Conservation (phyloP, 2,113 vertebrate genomes). For the Bambusicola thoracicus region DNA sequence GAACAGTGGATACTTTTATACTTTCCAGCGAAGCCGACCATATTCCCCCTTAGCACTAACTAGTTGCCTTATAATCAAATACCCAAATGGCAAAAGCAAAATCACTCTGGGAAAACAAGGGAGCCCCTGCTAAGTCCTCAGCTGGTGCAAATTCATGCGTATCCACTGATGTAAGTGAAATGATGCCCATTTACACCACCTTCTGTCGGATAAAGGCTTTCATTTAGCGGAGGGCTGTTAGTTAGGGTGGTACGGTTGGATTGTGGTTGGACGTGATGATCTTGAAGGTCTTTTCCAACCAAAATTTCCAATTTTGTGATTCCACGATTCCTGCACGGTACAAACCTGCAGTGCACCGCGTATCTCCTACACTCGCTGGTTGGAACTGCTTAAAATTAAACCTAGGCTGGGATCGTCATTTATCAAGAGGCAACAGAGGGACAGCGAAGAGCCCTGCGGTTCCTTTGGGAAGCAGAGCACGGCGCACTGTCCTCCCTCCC, state of each 20-base stretch:
- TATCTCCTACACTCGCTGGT: background rate
- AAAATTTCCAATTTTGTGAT: no score
- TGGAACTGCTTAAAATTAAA: background rate
- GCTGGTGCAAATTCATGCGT: background rate
- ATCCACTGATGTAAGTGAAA: background rate
- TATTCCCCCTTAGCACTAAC: constrained; percentile 66
- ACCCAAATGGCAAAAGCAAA: constrained; percentile 54
- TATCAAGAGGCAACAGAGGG: background rate
- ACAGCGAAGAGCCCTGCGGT: background rate
- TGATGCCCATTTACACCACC: background rate
- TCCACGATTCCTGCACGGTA: background rate
- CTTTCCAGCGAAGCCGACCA: constrained; percentile 77
- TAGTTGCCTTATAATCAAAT: constrained; percentile 72
- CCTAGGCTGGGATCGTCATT: background rate
- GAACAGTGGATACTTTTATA: constrained; percentile 83
- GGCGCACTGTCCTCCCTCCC: constrained; percentile 32
- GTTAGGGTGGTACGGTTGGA: no score
- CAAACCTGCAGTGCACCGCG: background rate
- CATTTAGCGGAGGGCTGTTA: no score
- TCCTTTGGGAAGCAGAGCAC: constrained; percentile 15
- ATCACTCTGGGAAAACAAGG: constrained; percentile 51
- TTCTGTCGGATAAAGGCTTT: background rate
- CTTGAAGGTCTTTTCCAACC: no score
- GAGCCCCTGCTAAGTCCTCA: constrained; percentile 30
- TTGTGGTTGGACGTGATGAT: no score